Evolutionary conservation across 2,888 invertebrate species (phyloP).

Genomic region (Diadegma fenestrale): DNA sequence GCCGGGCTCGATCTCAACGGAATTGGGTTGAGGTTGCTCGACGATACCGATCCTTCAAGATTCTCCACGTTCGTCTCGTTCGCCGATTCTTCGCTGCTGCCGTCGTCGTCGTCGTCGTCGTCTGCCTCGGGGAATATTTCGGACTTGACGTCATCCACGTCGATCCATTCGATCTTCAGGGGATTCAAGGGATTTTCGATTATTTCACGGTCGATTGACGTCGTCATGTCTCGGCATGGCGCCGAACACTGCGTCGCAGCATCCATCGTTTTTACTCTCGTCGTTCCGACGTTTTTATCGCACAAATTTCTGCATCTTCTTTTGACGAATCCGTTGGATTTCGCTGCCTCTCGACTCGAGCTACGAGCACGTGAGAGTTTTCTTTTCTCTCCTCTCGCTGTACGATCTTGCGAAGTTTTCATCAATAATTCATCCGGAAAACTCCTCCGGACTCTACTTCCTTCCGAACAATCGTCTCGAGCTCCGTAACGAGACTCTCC

Average conservation of each 20-base stretch:
- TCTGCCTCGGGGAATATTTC: slow-evolving; percentile 67
- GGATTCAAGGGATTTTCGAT: slow-evolving; percentile 28
- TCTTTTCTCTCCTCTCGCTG: slow-evolving; percentile 50
- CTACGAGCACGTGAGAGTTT: slow-evolving; percentile 15
- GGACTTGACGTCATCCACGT: slow-evolving; percentile 75
- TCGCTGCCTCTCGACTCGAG: slow-evolving; percentile 6
- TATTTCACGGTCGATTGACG: slow-evolving; percentile 67
- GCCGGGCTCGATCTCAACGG: slow-evolving; percentile 22
- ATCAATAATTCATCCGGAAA: background rate
- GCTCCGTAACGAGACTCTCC: slow-evolving; percentile 33
- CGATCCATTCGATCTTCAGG: slow-evolving; percentile 72
- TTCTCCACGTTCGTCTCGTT: slow-evolving; percentile 53
- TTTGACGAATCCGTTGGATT: slow-evolving; percentile 29
- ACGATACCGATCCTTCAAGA: background rate
- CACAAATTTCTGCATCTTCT: slow-evolving; percentile 5
- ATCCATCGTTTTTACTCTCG: slow-evolving; percentile 71
- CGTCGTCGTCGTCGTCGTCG: slow-evolving; percentile 64
- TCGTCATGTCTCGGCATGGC: slow-evolving; percentile 65
- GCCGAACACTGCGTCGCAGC: slow-evolving; percentile 77
- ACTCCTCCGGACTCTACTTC: background rate
- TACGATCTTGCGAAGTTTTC: background rate
- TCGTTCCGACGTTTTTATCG: slow-evolving; percentile 11
- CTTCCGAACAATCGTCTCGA: slow-evolving; percentile 22
- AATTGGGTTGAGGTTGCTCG: background rate
- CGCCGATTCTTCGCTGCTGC: slow-evolving; percentile 55